Percentiles rank a stretch among this genome's conserved stretches.
phyloP scores from a whole-genome alignment of 2,113 vertebrate species.

The Orthonyx spaldingii region DNA sequence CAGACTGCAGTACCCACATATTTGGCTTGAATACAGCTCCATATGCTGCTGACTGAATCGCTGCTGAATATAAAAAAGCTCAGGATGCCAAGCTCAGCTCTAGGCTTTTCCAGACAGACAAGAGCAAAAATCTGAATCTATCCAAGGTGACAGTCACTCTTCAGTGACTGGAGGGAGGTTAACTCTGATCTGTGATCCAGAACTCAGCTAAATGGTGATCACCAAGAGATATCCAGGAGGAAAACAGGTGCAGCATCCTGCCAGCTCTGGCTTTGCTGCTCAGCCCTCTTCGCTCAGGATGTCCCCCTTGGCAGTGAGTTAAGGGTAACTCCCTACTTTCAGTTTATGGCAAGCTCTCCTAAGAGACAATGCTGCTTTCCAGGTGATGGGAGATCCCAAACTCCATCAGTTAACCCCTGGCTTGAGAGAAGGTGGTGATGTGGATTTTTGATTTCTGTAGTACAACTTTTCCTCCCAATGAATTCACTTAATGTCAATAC shows the following conservation, averaged over 20 bases:
- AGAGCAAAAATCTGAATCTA: background rate
- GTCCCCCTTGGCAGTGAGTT: background rate
- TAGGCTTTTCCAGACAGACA: background rate
- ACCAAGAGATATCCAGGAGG: background rate
- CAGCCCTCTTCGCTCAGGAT: background rate
- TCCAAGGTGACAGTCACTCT: background rate
- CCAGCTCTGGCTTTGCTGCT: rapidly evolving
- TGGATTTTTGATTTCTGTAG: background rate
- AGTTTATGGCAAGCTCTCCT: background rate
- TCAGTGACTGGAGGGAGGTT: background rate
- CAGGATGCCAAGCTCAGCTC: background rate
- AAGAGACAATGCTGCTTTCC: background rate
- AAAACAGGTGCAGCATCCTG: background rate
- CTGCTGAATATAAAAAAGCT: background rate
- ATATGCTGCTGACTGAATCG: background rate
- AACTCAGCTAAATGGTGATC: background rate
- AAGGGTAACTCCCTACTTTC: background rate
- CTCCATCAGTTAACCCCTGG: background rate
- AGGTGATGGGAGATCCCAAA: background rate
- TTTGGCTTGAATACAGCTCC: background rate
- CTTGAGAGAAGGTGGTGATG: background rate
- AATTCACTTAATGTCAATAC: background rate
- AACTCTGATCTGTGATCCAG: background rate
- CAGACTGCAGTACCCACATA: background rate
- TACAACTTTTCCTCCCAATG: background rate